A percentile compares a stretch with the other conserved stretches of the same genome.
These are phyloP conservation scores for Tanaodytes sp. DNA, from an alignment of 2,888 invertebrate species.

Conservation along the genomic window DNA sequence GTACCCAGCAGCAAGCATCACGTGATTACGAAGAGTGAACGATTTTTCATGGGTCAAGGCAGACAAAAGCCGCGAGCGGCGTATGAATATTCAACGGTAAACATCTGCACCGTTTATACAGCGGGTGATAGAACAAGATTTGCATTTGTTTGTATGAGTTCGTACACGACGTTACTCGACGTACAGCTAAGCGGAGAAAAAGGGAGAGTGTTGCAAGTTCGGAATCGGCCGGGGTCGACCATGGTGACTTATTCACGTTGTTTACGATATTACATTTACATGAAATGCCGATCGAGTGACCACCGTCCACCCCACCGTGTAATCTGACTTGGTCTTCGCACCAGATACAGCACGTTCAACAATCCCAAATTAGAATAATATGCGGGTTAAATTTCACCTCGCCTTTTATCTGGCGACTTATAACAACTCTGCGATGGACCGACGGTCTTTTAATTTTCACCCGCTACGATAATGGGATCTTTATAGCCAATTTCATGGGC, in stretches of 20 bases:
- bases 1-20: conserved; percentile 34
- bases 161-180: conserved; percentile 21
- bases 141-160: conserved; percentile 53
- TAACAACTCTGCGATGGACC: not conserved
- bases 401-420: conserved; percentile 50
- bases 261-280: conserved; percentile 69
- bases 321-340: conserved; percentile 48
- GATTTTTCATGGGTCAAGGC: conserved; percentile 52
- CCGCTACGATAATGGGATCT: conserved; percentile 22
- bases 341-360: conserved; percentile 72
- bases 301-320: conserved; percentile 60
- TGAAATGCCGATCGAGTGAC: conserved; percentile 68
- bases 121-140: conserved; percentile 51
- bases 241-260: conserved; percentile 58
- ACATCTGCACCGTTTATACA: conserved; percentile 50
- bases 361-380: conserved; percentile 56
- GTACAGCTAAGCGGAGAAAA: conserved; percentile 39
- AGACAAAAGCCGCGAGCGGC: conserved; percentile 39
- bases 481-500: conserved; percentile 34
- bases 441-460: conserved; percentile 23
- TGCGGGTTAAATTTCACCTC: conserved; percentile 36
- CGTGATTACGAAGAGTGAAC: conserved; percentile 45
- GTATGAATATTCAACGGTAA: conserved; percentile 57
- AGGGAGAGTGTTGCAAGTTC: conserved; percentile 50
- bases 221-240: conserved; percentile 31